Evolutionary conservation across 2,797 vertebrate genomes (phyloP), one percentile per base, ranked within the genome.

Genomic region (Enteromius argenteus): DNA sequence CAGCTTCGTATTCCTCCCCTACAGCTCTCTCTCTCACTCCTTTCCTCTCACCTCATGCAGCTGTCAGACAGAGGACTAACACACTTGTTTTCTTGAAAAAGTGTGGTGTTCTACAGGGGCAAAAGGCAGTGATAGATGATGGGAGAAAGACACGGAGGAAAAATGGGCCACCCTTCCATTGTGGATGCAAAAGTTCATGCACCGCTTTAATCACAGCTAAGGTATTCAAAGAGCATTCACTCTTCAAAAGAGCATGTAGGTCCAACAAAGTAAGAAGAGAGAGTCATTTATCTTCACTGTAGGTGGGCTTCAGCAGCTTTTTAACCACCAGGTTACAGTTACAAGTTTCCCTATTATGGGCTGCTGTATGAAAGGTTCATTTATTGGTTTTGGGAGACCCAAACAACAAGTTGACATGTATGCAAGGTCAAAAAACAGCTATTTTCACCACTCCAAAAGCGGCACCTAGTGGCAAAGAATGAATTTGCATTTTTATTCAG

Each of bases 31-130:
- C 64, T 60, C 23, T 35, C 44, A 0, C 27, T 74, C 66, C 69
- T 56, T 37, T 32, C 39, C n/a, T 49, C 32, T 39, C 32, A 64
- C 49, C 58, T 53, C 19, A 68, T 17, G 30, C 71, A 42, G 21
- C 56, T 74, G 42, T 81, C 67, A 84, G 66, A 71, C 69, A 72
- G 71, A 49, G 60, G 27, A 79, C 74, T 37, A 66, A 86, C 68
- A 71, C 62, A 72, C 53, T 80, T 84, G 71, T 83, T 79, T 32
- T 51, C 69, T 81, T 80, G 32, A 77, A 77, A 84, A 85, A 53
- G 15, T 13, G 7, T 27, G 74, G 74, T 30, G 80, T 53, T 73
- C 23, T 60, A 68, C 64, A 39, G 37, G 4, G 73, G n/a, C 44
- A 9, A 19, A 73, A 37, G 35, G 67, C 23, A 32, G 78, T 81